Conservation (phyloP, 2,113 vertebrate genomes). For the Seriola rivoliana region DNA sequence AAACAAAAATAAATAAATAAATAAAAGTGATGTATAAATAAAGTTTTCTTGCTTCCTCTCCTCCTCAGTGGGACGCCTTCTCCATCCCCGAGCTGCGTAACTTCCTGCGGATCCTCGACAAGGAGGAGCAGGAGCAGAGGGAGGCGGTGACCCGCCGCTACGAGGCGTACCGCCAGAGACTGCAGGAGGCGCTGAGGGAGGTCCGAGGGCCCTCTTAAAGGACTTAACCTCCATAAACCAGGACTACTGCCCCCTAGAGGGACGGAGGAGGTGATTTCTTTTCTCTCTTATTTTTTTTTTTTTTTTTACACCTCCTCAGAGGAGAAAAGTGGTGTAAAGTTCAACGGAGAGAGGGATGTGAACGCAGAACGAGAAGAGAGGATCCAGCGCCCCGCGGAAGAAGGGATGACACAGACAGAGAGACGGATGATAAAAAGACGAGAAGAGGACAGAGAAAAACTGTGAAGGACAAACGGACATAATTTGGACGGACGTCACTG, state of each 20-base stretch:
- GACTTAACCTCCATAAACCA: not conserved
- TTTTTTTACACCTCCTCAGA: not conserved
- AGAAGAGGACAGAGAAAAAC: not conserved
- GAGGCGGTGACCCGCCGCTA: constrained; percentile 88
- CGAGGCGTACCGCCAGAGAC: constrained; percentile 87
- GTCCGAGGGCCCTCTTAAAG: constrained; percentile 84
- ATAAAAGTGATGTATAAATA: not conserved
- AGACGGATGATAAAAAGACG: constrained; percentile 11
- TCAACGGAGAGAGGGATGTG: constrained; percentile 23
- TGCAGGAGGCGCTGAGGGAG: constrained; percentile 89
- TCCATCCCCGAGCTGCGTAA: constrained; percentile 95
- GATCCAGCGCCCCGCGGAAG: constrained; percentile 2
- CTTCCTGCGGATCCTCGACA: constrained; percentile 95
- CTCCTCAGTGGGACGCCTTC: constrained; percentile 95
- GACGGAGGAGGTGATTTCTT: constrained; percentile 5
- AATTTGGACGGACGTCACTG: not conserved
- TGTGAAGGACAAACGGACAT: constrained; percentile 21
- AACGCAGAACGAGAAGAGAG: constrained; percentile 6
- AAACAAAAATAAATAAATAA: too few relatives aligned
- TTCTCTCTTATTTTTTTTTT: not conserved
- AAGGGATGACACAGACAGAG: constrained; percentile 1
- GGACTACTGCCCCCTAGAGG: constrained; percentile 43
- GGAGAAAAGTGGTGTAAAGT: not conserved
- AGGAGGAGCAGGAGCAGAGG: constrained; percentile 93
- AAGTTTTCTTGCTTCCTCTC: not conserved